Percentiles rank a stretch among this genome's conserved stretches.
These are phyloP conservation scores for Drosophila parabipectinata DNA, from an alignment of 1,140 invertebrate species.

Conservation along the genomic window DNA sequence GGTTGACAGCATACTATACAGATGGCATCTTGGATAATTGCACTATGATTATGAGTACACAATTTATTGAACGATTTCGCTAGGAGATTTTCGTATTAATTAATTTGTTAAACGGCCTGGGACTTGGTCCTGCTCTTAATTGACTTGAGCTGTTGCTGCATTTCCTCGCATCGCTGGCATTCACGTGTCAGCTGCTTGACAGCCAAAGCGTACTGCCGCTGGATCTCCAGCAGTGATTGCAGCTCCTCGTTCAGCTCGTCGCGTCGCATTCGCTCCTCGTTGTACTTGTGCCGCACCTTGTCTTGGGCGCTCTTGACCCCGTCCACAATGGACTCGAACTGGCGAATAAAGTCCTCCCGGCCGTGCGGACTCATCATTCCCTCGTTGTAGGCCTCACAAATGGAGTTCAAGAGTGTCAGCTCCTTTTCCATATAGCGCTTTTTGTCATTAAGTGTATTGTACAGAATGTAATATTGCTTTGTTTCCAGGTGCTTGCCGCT, in stretches of 20 bases:
- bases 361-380: conserved; percentile 88
- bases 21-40: conserved; percentile 14
- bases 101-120: conserved; percentile 26
- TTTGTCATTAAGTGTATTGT: conserved; percentile 97
- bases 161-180: conserved; percentile 88
- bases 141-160: conserved; percentile 83
- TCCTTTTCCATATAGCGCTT: conserved; percentile 96
- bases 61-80: conserved; percentile 54
- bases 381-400: conserved; percentile 95
- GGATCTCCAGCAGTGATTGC: conserved; percentile 90
- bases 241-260: conserved; percentile 90
- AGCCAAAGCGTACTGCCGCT: conserved; percentile 93
- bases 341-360: conserved; percentile 94
- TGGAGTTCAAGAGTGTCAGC: conserved; percentile 95
- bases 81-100: conserved; percentile 30
- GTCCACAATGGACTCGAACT: conserved; percentile 94
- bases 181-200: conserved; percentile 92
- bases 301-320: conserved; percentile 92
- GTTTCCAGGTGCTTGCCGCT: conserved; percentile 97
- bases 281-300: conserved; percentile 88
- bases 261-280: conserved; percentile 89
- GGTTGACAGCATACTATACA: neutral
- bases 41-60: conserved; percentile 17
- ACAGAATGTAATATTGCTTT: conserved; percentile 98
- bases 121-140: conserved; percentile 57